Percentiles rank a stretch among this genome's conserved stretches.
phyloP scores from a whole-genome alignment of 1,140 invertebrate genomes.

The Pinna nobilis region DNA sequence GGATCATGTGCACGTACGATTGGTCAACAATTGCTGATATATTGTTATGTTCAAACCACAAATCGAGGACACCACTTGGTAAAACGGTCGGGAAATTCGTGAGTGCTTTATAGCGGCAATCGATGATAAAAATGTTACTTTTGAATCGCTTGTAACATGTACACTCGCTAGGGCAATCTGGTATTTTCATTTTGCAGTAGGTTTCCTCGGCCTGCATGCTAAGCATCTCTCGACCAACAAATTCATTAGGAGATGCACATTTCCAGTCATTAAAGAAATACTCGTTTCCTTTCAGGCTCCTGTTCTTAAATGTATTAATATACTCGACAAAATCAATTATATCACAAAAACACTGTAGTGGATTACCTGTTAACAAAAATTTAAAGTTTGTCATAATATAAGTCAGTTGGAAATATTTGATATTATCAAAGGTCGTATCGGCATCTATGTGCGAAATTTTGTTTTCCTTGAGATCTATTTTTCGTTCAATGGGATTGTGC shows the following conservation, averaged over 20 bases:
- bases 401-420: conserved; percentile 52
- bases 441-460: conserved; percentile 8
- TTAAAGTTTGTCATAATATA: no score
- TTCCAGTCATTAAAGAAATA: conserved; percentile 55
- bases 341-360: conserved; percentile 52
- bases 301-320: conserved; percentile 16
- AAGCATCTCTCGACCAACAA: conserved; percentile 31
- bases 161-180: conserved; percentile 45
- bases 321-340: conserved; percentile 46
- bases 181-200: conserved; percentile 42
- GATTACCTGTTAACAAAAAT: conserved; percentile 44
- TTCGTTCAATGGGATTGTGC: conserved; percentile 29
- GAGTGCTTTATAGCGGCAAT: conserved; percentile 45
- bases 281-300: conserved; percentile 40
- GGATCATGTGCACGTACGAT: no score
- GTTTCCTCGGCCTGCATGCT: conserved; percentile 45
- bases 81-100: conserved; percentile 34
- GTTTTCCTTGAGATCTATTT: neutral
- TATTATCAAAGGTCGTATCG: conserved; percentile 29
- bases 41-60: conserved; percentile 58
- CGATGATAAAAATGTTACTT: conserved; percentile 48
- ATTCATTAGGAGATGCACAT: conserved; percentile 48
- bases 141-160: conserved; percentile 48
- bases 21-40: no score
- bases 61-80: conserved; percentile 43